Base-by-base conservation (phyloP, 2,797 vertebrate genomes). In the Sebastes jordani region DNA sequence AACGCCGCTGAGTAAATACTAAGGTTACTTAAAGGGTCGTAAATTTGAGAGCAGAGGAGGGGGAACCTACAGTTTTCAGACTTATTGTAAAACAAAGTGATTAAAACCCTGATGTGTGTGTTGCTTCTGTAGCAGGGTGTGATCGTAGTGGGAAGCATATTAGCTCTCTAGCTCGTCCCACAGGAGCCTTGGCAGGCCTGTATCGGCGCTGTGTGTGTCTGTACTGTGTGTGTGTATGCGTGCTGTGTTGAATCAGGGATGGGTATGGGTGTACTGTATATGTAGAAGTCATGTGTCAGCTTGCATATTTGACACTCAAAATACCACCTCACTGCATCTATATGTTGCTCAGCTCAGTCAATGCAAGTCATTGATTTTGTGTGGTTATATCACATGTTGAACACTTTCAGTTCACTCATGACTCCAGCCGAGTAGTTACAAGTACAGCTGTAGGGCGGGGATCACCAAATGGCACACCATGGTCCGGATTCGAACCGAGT, bases 1-100 rank as follows among this genome's bases (percentile, higher is more conserved):
- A 75, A 55, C 67, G 71, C 74, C 30, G 30, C 81, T 81, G 85
- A 88, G 88, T 86, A 92, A 93, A 95, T 85, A 91, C 78, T 75
- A 16, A 80, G 84, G 90, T 92, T 88, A 91, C 89, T 94, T 91
- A 92, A 90, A 90, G 86, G 84, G 74, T 86, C 78, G 74, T 93
- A 91, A 91, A 93, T 94, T 85, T 85, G 74, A 70, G 65, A 62
- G 71, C 68, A 62, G 71, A 80, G 77, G 83, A 84, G 87, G 60
- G 46, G 74, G 77, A 79, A 74, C 63, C 80, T 65, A 22, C 84
- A 83, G 29, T 52, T 86, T 85, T 90, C 69, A 65, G 82, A 87
- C 90, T 91, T 76, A 68, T 74, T 87, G 84, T 91, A 83, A 92
- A 91, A 89, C 82, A 77, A 64, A 71, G 72, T 78, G 86, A 93